phyloP scores from a whole-genome alignment of 2,113 vertebrate genomes.

The Hirundichthys speculiger region DNA sequence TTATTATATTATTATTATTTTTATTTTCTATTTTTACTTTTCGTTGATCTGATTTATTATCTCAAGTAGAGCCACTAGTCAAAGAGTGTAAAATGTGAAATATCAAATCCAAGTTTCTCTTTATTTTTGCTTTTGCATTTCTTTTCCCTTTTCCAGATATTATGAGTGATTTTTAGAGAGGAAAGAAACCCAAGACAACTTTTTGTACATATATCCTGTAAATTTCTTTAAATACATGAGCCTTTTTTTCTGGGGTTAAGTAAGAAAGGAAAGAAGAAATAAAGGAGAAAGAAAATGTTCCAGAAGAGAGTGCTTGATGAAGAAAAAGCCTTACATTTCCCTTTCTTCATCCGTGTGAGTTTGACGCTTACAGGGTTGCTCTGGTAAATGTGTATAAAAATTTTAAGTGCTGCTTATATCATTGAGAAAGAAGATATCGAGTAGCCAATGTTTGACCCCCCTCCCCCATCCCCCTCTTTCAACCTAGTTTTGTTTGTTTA shows the following conservation, averaged over 20 bases:
- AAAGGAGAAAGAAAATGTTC: constrained; percentile 78
- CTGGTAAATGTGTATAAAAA: constrained; percentile 92
- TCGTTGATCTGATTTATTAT: constrained; percentile 82
- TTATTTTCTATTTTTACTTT: constrained; percentile 49
- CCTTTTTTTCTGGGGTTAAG: constrained; percentile 85
- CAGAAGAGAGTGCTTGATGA: constrained; percentile 89
- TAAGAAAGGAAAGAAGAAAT: constrained; percentile 78
- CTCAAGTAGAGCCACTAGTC: constrained; percentile 94
- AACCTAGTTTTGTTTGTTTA: constrained; percentile 81
- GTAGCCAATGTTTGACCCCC: constrained; percentile 86
- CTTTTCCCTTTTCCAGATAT: constrained; percentile 74
- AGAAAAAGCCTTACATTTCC: constrained; percentile 99
- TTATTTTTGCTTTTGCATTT: constrained; percentile 26
- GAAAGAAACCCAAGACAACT: constrained; percentile 80
- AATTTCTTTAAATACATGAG: constrained; percentile 99
- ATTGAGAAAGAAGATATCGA: constrained; percentile 92
- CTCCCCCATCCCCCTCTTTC: neutral
- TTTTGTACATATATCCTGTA: constrained; percentile 99
- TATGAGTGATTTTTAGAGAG: constrained; percentile 86
- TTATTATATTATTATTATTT: constrained; percentile 77
- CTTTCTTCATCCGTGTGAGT: constrained; percentile 98
- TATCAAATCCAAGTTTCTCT: constrained; percentile 77
- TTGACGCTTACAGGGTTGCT: constrained; percentile 98
- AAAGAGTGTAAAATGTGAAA: constrained; percentile 95
- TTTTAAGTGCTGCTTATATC: constrained; percentile 99